Conservation (phyloP, 2,888 invertebrate species). For the Temnothorax ravouxi region DNA sequence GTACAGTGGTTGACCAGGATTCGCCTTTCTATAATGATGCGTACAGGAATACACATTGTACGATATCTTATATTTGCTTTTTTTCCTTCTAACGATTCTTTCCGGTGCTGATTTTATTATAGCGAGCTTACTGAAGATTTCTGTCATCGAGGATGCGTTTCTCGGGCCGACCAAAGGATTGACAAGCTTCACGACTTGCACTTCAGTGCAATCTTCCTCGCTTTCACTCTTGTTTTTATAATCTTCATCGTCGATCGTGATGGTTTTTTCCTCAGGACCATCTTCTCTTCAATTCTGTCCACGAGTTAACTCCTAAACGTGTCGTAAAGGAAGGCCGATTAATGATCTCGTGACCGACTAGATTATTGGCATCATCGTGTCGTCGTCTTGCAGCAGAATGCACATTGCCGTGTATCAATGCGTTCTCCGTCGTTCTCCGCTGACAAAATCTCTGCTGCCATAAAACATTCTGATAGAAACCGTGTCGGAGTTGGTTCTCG, state of each 20-base stretch:
- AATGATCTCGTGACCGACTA: conserved; percentile 10
- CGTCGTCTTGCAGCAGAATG: not conserved
- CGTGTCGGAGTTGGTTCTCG: conserved; percentile 68
- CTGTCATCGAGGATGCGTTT: conserved; percentile 75
- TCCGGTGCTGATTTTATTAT: conserved; percentile 83
- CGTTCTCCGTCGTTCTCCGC: conserved; percentile 57
- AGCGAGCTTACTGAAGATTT: conserved; percentile 81
- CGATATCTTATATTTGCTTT: conserved; percentile 79
- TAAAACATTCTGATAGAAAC: conserved; percentile 65
- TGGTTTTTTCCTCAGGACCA: conserved; percentile 84
- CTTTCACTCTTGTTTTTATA: conserved; percentile 55
- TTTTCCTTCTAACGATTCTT: conserved; percentile 79
- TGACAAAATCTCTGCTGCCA: conserved; percentile 52
- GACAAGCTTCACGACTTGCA: conserved; percentile 79
- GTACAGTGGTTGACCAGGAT: conserved; percentile 82
- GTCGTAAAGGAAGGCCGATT: conserved; percentile 77
- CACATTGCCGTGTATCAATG: conserved; percentile 31
- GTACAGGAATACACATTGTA: conserved; percentile 82
- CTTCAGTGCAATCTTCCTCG: conserved; percentile 75
- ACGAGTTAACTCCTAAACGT: conserved; percentile 77
- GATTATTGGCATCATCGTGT: not conserved
- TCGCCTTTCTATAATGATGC: conserved; percentile 80
- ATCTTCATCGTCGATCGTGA: conserved; percentile 84
- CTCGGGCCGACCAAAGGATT: conserved; percentile 79
- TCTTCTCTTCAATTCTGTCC: conserved; percentile 82